Evolutionary conservation across 2,888 invertebrate species (phyloP), one percentile per base, ranked within the genome.

Genomic region (Lucinisca nassula): DNA sequence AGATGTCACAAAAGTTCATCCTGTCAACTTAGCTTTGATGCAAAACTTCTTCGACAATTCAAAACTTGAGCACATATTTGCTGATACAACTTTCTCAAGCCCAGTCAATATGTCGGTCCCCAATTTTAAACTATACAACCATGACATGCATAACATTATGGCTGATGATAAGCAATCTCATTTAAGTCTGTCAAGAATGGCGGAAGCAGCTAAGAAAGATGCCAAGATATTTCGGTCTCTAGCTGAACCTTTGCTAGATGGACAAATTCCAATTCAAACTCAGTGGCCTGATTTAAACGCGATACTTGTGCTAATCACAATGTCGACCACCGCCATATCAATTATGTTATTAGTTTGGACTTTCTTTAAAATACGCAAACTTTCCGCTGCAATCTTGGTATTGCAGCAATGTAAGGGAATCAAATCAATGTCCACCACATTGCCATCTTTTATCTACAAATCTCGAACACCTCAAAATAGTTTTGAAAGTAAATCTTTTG

Each of bases 11-110:
- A 37, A 45, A 32, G 2, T 79, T 27, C 79, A 79, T 49, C 79
- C 72, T 14, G 55, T 79, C n/a, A 79, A 79, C 73, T 35, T 79
- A 35, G 79, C 79, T 2, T 21, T 79, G 37, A 24, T 79, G 32
- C 79, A 72, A 51, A 38, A 79, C 32, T 72, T 79, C 30, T 79
- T 79, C 61, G n/a, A n/a, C n/a, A n/a, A n/a, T n/a, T n/a, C n/a
- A n/a, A n/a, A n/a, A n/a, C n/a, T n/a, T n/a, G n/a, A n/a, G n/a
- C n/a, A n/a, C n/a, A n/a, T n/a, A n/a, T n/a, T n/a, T n/a, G n/a
- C n/a, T n/a, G n/a, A n/a, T n/a, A n/a, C n/a, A n/a, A n/a, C n/a
- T n/a, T n/a, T n/a, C n/a, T n/a, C n/a, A n/a, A n/a, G n/a, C n/a
- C n/a, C n/a, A n/a, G n/a, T n/a, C n/a, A n/a, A n/a, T n/a, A n/a